Conservation (phyloP, 2,797 vertebrate species). For the Neosalanx taihuensis region DNA sequence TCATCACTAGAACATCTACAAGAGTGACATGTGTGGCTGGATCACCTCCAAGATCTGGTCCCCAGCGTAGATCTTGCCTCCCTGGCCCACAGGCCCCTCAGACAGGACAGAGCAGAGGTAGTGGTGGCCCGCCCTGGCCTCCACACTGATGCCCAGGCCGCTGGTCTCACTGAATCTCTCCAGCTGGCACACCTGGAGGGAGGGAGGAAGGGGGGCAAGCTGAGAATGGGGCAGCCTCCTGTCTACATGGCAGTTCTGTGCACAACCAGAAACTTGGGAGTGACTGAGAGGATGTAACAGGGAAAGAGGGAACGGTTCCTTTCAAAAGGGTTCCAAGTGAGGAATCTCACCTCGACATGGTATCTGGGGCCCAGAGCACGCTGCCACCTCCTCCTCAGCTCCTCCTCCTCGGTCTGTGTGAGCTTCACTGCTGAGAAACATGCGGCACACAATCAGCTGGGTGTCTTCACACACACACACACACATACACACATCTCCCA, state of each 20-base stretch:
- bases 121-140: constrained; percentile 87
- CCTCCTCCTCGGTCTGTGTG: constrained; percentile 65
- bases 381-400: constrained; percentile 81
- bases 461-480: neutral
- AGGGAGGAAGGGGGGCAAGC: neutral
- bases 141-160: constrained; percentile 89
- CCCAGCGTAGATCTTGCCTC: constrained; percentile 78
- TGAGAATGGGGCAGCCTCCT: neutral
- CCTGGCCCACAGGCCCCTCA: constrained; percentile 87
- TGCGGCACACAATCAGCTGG: constrained; percentile 6
- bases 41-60: constrained; percentile 90
- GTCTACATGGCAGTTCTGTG: neutral
- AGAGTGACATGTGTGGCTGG: neutral
- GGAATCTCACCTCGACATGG: constrained; percentile 81
- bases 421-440: constrained; percentile 58
- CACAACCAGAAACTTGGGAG: neutral
- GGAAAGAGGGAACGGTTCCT: neutral
- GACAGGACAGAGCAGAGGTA: constrained; percentile 89
- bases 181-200: constrained; percentile 81
- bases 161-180: constrained; percentile 89
- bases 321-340: neutral
- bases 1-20: too few species aligned
- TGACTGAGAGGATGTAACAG: neutral
- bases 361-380: constrained; percentile 79
- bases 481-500: neutral